Base-by-base conservation (phyloP, 2,888 invertebrate species). In the Drosophila atroscutellata region DNA sequence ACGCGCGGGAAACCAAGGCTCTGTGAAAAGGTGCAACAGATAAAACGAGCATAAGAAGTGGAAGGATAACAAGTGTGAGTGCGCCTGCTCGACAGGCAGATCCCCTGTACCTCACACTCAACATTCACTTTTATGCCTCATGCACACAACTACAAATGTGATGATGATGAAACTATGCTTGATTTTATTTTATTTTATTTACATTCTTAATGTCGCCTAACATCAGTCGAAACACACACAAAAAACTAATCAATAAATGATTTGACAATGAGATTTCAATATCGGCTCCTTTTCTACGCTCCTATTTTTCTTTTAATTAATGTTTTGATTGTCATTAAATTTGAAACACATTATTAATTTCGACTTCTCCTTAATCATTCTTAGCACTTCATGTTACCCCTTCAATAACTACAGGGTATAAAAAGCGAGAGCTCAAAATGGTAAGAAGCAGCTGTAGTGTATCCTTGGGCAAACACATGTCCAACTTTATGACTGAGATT, bases 1-100 rank as follows among this genome's bases (percentile, higher is more conserved):
- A 90, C 78, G 68, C 90, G 65, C 8, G 93, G 92, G 80, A 90
- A 92, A 3, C 93, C 93, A 50, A 93, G 89, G 76, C 93, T 92
- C 93, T 93, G 83, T 28, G 18, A 18, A 37, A 86, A 89, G 49
- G 50, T 50, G 26, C 9, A 57, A 69, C 51, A 26, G 24, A 58
- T 18, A 52, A 18, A 50, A 28, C 15, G 9, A 26, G 42, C 52
- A 11, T 36, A 24, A 59, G 30, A 57, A 37, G 2, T 52, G 28
- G 39, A 28, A 28, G 45, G 54, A 11, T 6, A 50, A 11, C 13
- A 52, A 7, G 9, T 18, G 36, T 24, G 20, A 18, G 24, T 15
- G 18, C 7, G 54, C 1, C 3, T 11, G 6, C 6, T 13, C 18
- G 26, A 37, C 36, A 1, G 0, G 0, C 7, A 55, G n/a, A 7